phyloP scores from a whole-genome alignment of 2,113 vertebrate species.

The Dascyllus trimaculatus region DNA sequence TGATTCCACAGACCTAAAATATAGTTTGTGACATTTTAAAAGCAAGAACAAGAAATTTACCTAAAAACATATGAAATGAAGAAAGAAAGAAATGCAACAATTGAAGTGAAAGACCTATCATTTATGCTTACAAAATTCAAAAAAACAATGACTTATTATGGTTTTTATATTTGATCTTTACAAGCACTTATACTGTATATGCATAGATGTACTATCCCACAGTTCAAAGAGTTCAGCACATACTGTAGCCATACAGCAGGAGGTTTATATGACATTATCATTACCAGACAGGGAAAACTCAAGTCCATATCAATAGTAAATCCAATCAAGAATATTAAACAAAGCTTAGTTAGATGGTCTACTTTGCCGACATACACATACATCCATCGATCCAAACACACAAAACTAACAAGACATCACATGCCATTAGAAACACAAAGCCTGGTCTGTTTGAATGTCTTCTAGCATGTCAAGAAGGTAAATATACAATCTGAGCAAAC shows the following conservation, averaged over 20 bases:
- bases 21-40: no score
- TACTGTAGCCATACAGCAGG: not conserved
- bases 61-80: no score
- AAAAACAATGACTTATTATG: no score
- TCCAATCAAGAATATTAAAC: slow-evolving; percentile 35
- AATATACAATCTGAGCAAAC: slow-evolving; percentile 46
- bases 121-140: no score
- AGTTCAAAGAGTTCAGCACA: not conserved
- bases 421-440: slow-evolving; percentile 31
- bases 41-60: no score
- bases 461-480: slow-evolving; percentile 46
- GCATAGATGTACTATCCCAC: no score
- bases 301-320: slow-evolving; percentile 26
- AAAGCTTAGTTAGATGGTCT: slow-evolving; percentile 33
- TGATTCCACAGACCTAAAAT: no score
- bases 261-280: not conserved
- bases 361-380: slow-evolving; percentile 15
- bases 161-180: no score
- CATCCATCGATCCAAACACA: not conserved
- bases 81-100: no score
- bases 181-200: no score
- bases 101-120: no score
- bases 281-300: not conserved
- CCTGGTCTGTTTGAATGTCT: slow-evolving; percentile 37
- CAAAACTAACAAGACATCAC: slow-evolving; percentile 18